Conservation (phyloP, 1,140 invertebrate genomes). For the Calephelis nemesis region DNA sequence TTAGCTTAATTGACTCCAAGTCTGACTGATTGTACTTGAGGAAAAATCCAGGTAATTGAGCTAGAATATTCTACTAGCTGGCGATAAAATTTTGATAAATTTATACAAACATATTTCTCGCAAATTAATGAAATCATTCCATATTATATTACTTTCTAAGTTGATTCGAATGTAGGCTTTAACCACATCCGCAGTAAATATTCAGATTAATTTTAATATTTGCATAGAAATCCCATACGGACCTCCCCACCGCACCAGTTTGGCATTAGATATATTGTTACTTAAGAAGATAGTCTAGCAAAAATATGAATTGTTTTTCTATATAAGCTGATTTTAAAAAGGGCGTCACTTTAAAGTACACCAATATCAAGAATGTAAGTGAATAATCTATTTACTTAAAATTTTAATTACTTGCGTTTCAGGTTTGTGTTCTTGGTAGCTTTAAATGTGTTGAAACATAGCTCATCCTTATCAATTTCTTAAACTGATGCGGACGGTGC, state of each 20-base stretch:
- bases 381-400: too few relatives aligned
- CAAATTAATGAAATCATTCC: background rate
- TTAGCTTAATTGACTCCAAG: too few relatives aligned
- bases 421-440: too few relatives aligned
- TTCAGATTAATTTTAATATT: slow-evolving; percentile 12
- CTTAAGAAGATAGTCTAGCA: background rate
- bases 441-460: too few relatives aligned
- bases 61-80: background rate
- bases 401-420: too few relatives aligned
- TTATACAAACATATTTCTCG: background rate
- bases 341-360: too few relatives aligned
- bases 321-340: too few relatives aligned
- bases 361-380: too few relatives aligned
- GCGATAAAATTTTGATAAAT: background rate
- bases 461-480: too few relatives aligned
- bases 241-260: background rate
- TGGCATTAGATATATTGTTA: background rate
- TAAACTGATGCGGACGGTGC: too few relatives aligned
- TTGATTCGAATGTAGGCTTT: background rate
- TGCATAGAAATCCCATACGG: slow-evolving; percentile 13
- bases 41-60: background rate
- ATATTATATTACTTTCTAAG: slow-evolving; percentile 1
- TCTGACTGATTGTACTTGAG: too few relatives aligned
- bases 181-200: background rate
- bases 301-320: background rate